Evolutionary conservation across 2,797 vertebrate species (phyloP).

Genomic region (Malacoctenus gilli): DNA sequence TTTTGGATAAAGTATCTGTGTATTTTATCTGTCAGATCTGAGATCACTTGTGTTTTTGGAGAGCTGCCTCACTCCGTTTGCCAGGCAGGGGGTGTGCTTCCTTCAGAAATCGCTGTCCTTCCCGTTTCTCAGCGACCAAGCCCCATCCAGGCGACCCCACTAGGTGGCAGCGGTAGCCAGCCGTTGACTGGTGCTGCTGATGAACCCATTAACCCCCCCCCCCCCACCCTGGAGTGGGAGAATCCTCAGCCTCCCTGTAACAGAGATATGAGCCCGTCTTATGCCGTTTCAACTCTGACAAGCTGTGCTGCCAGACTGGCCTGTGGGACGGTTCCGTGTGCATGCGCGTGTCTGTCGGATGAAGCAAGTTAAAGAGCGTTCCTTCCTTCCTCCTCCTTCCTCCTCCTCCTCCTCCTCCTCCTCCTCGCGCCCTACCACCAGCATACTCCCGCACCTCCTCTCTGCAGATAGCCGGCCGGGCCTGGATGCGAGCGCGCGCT

Average conservation of each 20-base stretch:
- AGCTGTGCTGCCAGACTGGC: conserved; percentile 30
- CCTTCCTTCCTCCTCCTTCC: conserved; percentile 4
- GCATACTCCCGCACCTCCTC: conserved; percentile 10
- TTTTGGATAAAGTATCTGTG: too few species aligned
- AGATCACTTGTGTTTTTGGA: too few species aligned
- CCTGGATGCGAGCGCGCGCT: conserved; percentile 23
- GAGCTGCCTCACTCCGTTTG: too few species aligned
- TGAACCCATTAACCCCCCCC: conserved; percentile 66
- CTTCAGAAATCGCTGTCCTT: too few species aligned
- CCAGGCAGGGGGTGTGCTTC: background rate
- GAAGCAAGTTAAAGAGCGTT: conserved; percentile 29
- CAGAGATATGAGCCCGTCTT: conserved; percentile 47
- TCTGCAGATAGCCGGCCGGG: conserved; percentile 19
- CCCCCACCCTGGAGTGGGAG: conserved; percentile 34
- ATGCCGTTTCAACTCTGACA: conserved; percentile 53
- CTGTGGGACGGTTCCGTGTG: conserved; percentile 21
- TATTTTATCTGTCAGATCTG: too few species aligned
- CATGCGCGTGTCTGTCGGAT: conserved; percentile 26
- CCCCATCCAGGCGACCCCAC: conserved; percentile 23
- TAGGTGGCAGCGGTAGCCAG: conserved; percentile 63
- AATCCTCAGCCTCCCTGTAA: conserved; percentile 49
- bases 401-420: conserved; percentile 1
- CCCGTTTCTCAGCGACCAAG: too few species aligned
- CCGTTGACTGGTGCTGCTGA: conserved; percentile 6
- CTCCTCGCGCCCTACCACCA: conserved; percentile 27